A percentile compares a stretch with the other conserved stretches of the same genome.
phyloP scores from a whole-genome alignment of 2,797 vertebrate genomes.

The Lepidocolaptes lacrymiger region DNA sequence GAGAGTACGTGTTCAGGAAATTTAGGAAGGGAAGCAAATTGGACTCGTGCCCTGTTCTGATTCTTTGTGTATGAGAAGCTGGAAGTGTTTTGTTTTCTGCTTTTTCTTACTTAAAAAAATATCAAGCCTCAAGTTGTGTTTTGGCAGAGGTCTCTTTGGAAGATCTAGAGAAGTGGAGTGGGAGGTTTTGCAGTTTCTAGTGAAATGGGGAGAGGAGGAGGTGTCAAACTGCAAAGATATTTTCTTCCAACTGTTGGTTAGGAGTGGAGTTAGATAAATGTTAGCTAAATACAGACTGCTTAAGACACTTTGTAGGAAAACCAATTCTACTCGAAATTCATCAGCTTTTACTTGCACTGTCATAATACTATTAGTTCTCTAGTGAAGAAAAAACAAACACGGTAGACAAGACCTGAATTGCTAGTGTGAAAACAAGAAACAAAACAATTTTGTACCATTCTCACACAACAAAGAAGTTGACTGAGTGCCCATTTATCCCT shows the following conservation, averaged over 20 bases:
- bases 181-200: conserved; percentile 62
- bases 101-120: conserved; percentile 6
- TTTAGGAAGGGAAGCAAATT: background rate
- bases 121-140: conserved; percentile 22
- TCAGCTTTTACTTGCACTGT: conserved; percentile 64
- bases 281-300: conserved; percentile 67
- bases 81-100: conserved; percentile 53
- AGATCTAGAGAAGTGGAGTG: conserved; percentile 50
- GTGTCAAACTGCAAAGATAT: conserved; percentile 60
- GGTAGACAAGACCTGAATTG: conserved; percentile 28
- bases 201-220: conserved; percentile 55
- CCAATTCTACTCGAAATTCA: conserved; percentile 29
- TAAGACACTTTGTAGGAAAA: conserved; percentile 51
- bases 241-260: conserved; percentile 64
- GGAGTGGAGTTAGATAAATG: conserved; percentile 57
- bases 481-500: background rate
- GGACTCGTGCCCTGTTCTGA: conserved; percentile 22
- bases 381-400: conserved; percentile 54
- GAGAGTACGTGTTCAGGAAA: background rate
- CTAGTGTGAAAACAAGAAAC: conserved; percentile 5
- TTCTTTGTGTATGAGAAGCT: conserved; percentile 36
- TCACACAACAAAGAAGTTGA: background rate
- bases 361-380: conserved; percentile 66
- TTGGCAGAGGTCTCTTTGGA: conserved; percentile 37
- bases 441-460: background rate